Conservation (phyloP, 2,113 vertebrate genomes). For the Heliornis fulica region DNA sequence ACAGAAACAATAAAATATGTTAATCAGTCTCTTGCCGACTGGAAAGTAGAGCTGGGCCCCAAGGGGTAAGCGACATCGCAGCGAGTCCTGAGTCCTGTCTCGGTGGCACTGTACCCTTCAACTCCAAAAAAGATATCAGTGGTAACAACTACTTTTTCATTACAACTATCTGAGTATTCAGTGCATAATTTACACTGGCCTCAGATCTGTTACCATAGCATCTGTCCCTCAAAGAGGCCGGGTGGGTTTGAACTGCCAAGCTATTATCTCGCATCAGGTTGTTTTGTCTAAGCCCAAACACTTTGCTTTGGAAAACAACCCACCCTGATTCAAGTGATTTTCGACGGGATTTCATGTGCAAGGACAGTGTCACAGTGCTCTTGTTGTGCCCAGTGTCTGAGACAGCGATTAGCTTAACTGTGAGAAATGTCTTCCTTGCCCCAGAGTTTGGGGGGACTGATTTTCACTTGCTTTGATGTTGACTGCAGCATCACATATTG, state of each 20-base stretch:
- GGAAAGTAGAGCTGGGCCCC: not conserved
- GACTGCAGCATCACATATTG: not conserved
- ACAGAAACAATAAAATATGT: not conserved
- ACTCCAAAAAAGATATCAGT: not conserved
- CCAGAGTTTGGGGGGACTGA: not conserved
- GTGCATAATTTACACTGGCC: not conserved
- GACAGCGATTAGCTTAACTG: not conserved
- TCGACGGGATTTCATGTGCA: not conserved
- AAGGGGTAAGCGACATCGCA: not conserved
- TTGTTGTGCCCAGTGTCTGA: rapidly evolving
- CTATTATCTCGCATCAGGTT: not conserved
- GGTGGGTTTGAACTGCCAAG: rapidly evolving
- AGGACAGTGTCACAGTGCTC: not conserved
- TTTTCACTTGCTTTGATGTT: not conserved
- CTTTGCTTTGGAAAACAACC: not conserved
- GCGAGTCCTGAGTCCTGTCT: not conserved
- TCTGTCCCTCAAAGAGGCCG: not conserved
- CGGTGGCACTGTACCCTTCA: not conserved
- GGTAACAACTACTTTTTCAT: not conserved
- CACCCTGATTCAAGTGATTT: not conserved
- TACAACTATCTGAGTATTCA: not conserved
- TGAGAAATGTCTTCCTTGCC: rapidly evolving
- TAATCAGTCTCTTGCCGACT: not conserved
- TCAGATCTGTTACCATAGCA: rapidly evolving
- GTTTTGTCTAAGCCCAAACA: not conserved